A percentile compares a stretch with the other conserved stretches of the same genome.
These are phyloP conservation scores for Halictus quadricinctus DNA, from an alignment of 2,888 invertebrate species.

Conservation along the genomic window DNA sequence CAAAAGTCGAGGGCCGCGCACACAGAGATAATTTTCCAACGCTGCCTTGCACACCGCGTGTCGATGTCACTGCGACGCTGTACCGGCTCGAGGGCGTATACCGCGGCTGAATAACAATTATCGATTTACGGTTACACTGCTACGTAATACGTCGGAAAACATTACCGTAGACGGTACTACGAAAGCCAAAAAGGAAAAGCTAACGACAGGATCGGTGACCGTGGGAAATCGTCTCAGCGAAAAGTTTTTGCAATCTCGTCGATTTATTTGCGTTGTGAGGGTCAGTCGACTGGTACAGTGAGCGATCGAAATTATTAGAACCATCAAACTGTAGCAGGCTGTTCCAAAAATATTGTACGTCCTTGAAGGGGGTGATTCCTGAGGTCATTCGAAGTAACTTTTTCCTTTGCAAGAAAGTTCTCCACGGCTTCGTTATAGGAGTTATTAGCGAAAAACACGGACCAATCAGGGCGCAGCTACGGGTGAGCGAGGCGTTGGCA, in stretches of 20 bases:
- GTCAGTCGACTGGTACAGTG: neutral
- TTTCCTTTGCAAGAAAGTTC: too few relatives aligned
- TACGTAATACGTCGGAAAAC: neutral
- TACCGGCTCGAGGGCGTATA: too few relatives aligned
- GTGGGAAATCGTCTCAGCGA: neutral
- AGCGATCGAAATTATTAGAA: neutral
- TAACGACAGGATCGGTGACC: neutral
- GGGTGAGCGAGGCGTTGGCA: too few relatives aligned
- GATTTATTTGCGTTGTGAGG: neutral
- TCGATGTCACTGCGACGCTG: neutral
- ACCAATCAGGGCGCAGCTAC: too few relatives aligned
- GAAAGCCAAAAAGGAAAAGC: neutral
- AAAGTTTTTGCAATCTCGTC: neutral
- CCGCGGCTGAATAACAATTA: constrained; percentile 21
- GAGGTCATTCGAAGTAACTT: too few relatives aligned
- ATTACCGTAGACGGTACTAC: too few relatives aligned
- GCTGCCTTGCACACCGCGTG: constrained; percentile 7
- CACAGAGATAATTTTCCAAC: constrained; percentile 25
- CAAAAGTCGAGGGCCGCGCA: constrained; percentile 7
- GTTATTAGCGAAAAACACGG: too few relatives aligned
- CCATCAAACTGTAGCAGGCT: neutral
- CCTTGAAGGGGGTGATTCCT: too few relatives aligned
- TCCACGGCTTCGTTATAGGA: too few relatives aligned
- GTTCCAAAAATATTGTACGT: neutral
- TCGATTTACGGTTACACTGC: constrained; percentile 3